Percentiles rank a stretch among this genome's conserved stretches.
Conservation (phyloP, 92 coral and sea anemone genomes). For the Epizoanthus fatuus region DNA sequence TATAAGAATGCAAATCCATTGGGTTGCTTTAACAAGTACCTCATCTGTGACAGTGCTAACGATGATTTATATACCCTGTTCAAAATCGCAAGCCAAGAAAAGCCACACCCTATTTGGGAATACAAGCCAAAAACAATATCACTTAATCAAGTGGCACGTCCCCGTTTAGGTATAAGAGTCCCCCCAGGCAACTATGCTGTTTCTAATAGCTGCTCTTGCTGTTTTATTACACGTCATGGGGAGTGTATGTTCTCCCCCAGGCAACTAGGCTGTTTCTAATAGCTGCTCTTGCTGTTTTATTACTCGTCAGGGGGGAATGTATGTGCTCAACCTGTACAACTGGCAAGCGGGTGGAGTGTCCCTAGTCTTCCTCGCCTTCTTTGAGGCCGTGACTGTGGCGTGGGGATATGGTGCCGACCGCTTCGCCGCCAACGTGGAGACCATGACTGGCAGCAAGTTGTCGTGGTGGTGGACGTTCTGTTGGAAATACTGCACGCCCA, state of each 20-base stretch:
- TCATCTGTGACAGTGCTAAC: too few species aligned
- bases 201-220: neutral
- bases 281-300: neutral
- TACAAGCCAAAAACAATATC: neutral
- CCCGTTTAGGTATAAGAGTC: neutral
- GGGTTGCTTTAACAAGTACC: too few species aligned
- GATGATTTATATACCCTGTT: too few species aligned
- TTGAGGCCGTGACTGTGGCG: conserved; percentile 89
- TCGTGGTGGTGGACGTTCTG: conserved; percentile 97
- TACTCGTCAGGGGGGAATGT: conserved; percentile 84
- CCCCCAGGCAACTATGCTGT: neutral
- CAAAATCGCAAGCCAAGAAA: too few species aligned
- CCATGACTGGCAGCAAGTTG: conserved; percentile 92
- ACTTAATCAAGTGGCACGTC: neutral
- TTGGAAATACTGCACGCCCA: conserved; percentile 94
- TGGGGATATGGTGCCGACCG: conserved; percentile 98
- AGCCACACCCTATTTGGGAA: neutral
- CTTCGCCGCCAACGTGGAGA: conserved; percentile 88
- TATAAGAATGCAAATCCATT: too few species aligned
- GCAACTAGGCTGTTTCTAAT: neutral
- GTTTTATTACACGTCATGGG: conserved; percentile 51
- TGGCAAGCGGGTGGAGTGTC: conserved; percentile 97
- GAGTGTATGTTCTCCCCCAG: conserved; percentile 76
- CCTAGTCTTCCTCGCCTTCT: conserved; percentile 93
- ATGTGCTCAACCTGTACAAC: conserved; percentile 90